Evolutionary conservation across 2,797 vertebrate genomes (phyloP), one percentile per base, ranked within the genome.

Genomic region (Neosalanx taihuensis): DNA sequence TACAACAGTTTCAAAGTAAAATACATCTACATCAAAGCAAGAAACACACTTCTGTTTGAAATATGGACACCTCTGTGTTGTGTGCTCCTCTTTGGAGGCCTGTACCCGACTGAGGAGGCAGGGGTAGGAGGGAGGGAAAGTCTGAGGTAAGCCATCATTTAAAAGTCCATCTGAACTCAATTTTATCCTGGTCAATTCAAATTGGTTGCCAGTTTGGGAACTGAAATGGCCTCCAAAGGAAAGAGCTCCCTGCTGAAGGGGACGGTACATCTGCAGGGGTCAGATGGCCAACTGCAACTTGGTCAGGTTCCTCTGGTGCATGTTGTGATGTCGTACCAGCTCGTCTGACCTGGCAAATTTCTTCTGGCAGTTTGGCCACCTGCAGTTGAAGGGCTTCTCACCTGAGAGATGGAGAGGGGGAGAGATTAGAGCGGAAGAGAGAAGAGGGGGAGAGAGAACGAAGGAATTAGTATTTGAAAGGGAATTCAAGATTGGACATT

Each of bases 331-430:
- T 74, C 96, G 94, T 81, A 99, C 97, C 87, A 99, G 84, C 88
- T 99, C 97, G 33, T 99, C 97, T 20, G 97, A 99, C 49, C 97
- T 92, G 81, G 97, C 97, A 84, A 99, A 99, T 90, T 98, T 99
- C 92, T 99, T 99, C 94, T 99, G 96, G 85, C 97, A 99, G 84
- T 96, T 99, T n/a, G 96, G 96, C 97, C 97, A 99, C 83, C 97
- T 93, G 85, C 97, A 99, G 86, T 94, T 97, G 87, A 99, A 99
- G 37, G 97, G 97, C 87, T 99, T 99, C 92, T 99, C 97, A 90
- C 97, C 97, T 99, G 91, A n/a, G 29, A n/a, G 31, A 29, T 9
- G 30, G 31, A 60, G 46, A 33, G 64, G 41, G 41, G 1, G 41
- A 35, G 29, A 49, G 46, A 64, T 29, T 10, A 6, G 3, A 6